Evolutionary conservation across 2,888 invertebrate genomes (phyloP), one percentile per base, ranked within the genome.

Genomic region (Crematogaster levior): DNA sequence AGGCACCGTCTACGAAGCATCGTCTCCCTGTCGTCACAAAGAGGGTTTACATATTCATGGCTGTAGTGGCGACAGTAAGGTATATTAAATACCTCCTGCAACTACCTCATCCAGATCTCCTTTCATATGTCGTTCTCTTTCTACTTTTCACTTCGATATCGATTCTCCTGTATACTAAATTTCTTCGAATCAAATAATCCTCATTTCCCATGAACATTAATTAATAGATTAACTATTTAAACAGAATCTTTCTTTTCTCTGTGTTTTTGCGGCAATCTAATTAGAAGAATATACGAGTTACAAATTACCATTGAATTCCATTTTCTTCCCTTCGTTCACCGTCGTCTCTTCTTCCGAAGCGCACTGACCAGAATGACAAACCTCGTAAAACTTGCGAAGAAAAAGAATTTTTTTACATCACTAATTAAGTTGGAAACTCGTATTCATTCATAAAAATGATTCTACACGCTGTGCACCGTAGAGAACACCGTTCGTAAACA

Each of bases 21-120:
- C 83, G 87, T 86, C 88, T 89, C 88, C 88, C 89, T 86, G 56
- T 90, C 87, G 70, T 90, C 89, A 87, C 91, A 90, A 91, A 91
- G 91, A 86, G 89, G 84, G 85, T 89, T 92, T 92, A 91, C 91
- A 92, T 92, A 92, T 92, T 92, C 91, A 92, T 92, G 86, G 88
- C 73, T 58, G 73, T 73, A 65, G 65, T 60, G 83, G 53, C 85
- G 85, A 85, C 84, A 83, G 85, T 83, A 84, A 88, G 87, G 82
- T 87, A 86, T 90, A 90, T 91, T 90, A 91, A 91, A 5, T 91
- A 89, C 86, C 85, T 15, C 80, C 83, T 83, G 86, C 86, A 84
- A 86, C 80, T 27, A 66, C 56, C 58, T 63, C 80, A 43, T 63
- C 51, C 18, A 0, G 12, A 15, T 81, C 30, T 63, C 53, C 63